Base-by-base conservation (phyloP, 2,113 vertebrate genomes). In the Puntigrus tetrazona region DNA sequence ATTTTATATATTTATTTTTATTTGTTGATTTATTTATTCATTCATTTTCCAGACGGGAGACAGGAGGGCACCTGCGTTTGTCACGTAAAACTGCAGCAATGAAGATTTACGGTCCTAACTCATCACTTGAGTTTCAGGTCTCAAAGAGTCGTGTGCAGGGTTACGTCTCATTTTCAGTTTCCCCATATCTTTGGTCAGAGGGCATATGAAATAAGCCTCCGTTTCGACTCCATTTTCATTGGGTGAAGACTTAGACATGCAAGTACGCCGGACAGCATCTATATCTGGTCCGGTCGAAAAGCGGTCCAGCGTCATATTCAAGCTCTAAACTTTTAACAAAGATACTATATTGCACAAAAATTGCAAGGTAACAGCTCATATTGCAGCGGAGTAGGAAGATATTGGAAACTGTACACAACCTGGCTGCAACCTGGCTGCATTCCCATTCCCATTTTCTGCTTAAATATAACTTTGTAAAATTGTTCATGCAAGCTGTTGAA, bases 111-210 rank as follows among this genome's bases (percentile, higher is more conserved):
- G 65, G 16, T 34, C 38, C 20, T 2, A 70, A 55, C 29, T 82
- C 80, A 82, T 72, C 80, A 70, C 80, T 72, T 50, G 45, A 82
- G 80, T 34, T 55, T 82, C 65, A 36, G 29, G 63, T 55, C 45
- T 82, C 43, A 13, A 70, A 27, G 43, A 34, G 20, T 34, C 45
- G 31, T 70, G 80, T 50, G 80, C 43, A 29, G 80, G 45, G 63
- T 82, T 50, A 82, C 65, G 22, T 52, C 80, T 82, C 29, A 70
- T 70, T 82, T 82, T 70, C 47, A 34, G 43, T 70, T 82, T 70
- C 65, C 45, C 31, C 61, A 34, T 34, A 50, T 25, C 78, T 67
- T 29, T 43, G 41, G 59, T 47, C 16, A 34, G 27, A 34, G 65
- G 43, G 45, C 43, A 50, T 4, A 70, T 47, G 27, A 50, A 45